Conservation (phyloP, 1,140 invertebrate genomes). For the Halictus rubicundus region DNA sequence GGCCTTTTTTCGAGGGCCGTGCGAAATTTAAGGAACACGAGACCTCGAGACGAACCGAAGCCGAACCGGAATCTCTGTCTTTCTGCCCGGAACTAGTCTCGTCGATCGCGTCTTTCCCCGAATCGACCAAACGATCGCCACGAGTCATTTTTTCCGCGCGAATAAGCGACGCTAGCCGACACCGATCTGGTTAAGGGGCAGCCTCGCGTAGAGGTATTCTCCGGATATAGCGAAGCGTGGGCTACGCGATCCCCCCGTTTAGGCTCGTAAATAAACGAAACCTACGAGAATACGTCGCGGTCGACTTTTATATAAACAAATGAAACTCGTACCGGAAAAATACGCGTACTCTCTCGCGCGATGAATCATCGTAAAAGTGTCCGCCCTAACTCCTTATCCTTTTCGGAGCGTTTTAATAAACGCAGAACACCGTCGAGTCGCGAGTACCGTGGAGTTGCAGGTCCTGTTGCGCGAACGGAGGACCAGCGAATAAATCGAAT, state of each 20-base stretch:
- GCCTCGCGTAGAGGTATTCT: constrained; percentile 1
- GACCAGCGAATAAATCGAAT: constrained; percentile 1
- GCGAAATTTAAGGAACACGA: constrained; percentile 38
- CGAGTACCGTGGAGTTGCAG: constrained; percentile 1
- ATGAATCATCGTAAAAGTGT: constrained; percentile 57
- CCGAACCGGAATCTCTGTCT: background rate
- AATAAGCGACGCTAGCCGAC: constrained; percentile 30
- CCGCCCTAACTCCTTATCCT: constrained; percentile 16
- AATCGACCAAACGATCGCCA: background rate
- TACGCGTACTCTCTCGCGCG: constrained; percentile 14
- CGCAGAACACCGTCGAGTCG: background rate
- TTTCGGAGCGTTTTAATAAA: background rate
- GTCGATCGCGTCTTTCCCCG: background rate
- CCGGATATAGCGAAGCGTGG: constrained; percentile 60
- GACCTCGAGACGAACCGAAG: background rate
- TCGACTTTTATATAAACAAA: constrained; percentile 43
- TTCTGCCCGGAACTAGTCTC: background rate
- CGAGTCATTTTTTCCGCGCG: background rate
- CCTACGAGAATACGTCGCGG: constrained; percentile 55
- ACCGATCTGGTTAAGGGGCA: constrained; percentile 43
- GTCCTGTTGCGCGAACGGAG: background rate
- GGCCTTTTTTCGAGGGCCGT: constrained; percentile 23
- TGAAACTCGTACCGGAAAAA: constrained; percentile 29
- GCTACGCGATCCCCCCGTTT: constrained; percentile 37
- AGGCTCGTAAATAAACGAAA: constrained; percentile 65